phyloP scores from a whole-genome alignment of 2,797 vertebrate species.

The Scolopax rusticola region DNA sequence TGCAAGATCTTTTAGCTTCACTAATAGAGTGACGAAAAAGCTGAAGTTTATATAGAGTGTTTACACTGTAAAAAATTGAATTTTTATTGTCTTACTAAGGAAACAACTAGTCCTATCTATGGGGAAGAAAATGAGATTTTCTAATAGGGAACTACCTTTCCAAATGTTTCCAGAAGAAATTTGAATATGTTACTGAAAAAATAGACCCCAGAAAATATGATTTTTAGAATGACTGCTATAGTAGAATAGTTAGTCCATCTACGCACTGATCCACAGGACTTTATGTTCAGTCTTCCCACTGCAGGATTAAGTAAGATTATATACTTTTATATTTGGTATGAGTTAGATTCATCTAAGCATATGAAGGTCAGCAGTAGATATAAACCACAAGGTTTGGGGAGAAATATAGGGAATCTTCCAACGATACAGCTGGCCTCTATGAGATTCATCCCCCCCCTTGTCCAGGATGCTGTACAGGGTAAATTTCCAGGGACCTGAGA shows the following conservation, averaged over 20 bases:
- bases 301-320: conserved; percentile 4
- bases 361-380: background rate
- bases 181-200: background rate
- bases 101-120: background rate
- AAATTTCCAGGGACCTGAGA: too few relatives aligned
- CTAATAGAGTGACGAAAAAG: background rate
- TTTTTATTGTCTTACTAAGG: conserved; percentile 31
- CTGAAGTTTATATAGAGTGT: background rate
- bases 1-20: background rate
- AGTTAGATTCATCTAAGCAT: background rate
- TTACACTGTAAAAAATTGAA: background rate
- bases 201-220: background rate
- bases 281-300: background rate
- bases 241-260: background rate
- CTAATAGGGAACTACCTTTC: background rate
- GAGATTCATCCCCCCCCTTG: too few relatives aligned
- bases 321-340: background rate
- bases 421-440: too few relatives aligned
- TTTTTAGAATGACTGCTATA: background rate
- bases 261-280: background rate
- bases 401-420: too few relatives aligned
- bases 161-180: background rate
- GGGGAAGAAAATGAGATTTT: conserved; percentile 36
- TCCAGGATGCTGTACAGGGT: too few relatives aligned
- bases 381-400: too few relatives aligned